Percentiles rank a stretch among this genome's conserved stretches.
phyloP scores from a whole-genome alignment of 2,888 invertebrate species.

The Zhengitettix transpicula region DNA sequence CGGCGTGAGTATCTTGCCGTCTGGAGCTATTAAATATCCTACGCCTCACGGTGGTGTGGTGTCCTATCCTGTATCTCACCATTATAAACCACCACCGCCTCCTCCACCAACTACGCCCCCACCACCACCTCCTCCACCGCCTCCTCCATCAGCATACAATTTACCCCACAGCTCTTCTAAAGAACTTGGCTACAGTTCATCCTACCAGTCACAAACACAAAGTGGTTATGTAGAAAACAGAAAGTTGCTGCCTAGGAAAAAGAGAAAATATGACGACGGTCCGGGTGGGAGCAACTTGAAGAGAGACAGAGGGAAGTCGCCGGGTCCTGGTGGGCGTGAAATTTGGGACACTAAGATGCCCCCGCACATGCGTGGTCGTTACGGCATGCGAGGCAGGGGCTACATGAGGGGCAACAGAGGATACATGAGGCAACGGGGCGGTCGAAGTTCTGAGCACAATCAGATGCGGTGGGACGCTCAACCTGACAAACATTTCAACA shows the following conservation, averaged over 20 bases:
- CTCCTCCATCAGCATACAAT: conserved; percentile 3
- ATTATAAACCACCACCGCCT: neutral
- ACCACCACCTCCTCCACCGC: conserved; percentile 1
- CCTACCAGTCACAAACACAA: neutral
- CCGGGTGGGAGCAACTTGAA: neutral
- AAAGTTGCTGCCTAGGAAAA: neutral
- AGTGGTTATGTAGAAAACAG: neutral
- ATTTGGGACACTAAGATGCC: conserved; percentile 5
- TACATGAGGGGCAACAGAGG: neutral
- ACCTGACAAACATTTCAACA: neutral
- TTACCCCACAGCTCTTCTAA: neutral
- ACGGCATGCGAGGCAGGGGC: neutral
- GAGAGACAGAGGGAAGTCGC: neutral
- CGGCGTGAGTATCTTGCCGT: neutral
- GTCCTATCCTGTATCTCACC: neutral
- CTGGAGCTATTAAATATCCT: neutral
- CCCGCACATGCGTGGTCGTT: conserved; percentile 4
- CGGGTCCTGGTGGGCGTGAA: neutral
- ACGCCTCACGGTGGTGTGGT: neutral
- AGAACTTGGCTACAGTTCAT: neutral
- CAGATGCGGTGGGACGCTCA: neutral
- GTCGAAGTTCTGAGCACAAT: neutral
- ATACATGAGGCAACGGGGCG: neutral
- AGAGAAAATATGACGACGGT: conserved; percentile 2
- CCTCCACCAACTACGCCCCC: neutral